Evolutionary conservation across 1,140 invertebrate species (phyloP), one percentile per base, ranked within the genome.

Genomic region (Cylas formicarius): DNA sequence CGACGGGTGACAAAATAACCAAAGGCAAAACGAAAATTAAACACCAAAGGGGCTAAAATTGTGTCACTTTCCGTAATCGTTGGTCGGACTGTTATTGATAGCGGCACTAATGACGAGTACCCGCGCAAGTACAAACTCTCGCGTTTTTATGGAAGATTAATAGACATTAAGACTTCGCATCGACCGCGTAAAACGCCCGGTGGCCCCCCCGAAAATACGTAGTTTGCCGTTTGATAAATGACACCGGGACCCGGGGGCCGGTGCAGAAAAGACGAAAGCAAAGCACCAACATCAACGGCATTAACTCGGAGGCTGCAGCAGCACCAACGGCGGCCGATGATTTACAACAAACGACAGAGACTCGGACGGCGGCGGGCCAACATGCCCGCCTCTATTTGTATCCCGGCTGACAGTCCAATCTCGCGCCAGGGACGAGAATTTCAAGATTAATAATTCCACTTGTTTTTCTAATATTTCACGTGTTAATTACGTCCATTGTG

Each of bases 391-490:
- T 48, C 45, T 48, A 48, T 48, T 48, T 48, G 45, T 48, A 48
- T 34, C 45, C 17, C 45, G 23, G 28, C 35, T 47, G 44, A 47
- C 44, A 47, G 44, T 47, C 44, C 45, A 41, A 48, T 41, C 38
- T 42, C 38, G 18, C 32, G 31, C 23, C 45, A 36, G 38, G 24
- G 41, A 44, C 41, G 21, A 36, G 34, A 37, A 13, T 37, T 23
- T 23, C 45, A 48, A 48, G 45, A 48, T 48, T 48, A 48, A 48
- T 48, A 48, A 48, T 48, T 48, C 45, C 26, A 48, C 38, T 48
- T 48, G 45, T 48, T 48, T 48, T 48, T 42, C 37, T 48, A 48
- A 48, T 48, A 48, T 48, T 48, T 48, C 45, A 48, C 45, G 45
- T 48, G 45, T 48, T 48, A 48, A 48, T 48, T 48, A 48, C 45